Conservation (phyloP, 2,113 vertebrate genomes). For the Rallus limicola region DNA sequence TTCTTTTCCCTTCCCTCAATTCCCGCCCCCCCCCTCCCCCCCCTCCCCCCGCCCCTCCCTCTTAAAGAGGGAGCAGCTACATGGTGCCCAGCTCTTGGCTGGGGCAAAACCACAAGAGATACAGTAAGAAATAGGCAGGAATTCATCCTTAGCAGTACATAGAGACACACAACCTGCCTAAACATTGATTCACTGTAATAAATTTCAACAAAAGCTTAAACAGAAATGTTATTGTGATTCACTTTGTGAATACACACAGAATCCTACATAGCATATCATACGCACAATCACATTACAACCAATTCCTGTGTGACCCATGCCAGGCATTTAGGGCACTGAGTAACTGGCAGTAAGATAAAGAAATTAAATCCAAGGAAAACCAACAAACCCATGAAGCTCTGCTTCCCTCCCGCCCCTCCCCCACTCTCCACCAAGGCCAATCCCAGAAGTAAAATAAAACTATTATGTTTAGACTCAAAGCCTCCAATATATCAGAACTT, state of each 20-base stretch:
- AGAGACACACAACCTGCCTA: neutral
- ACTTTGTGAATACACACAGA: neutral
- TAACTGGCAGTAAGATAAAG: neutral
- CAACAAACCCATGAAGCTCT: neutral
- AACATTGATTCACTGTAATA: neutral
- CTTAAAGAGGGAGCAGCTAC: too few species aligned
- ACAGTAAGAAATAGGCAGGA: neutral
- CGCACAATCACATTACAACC: neutral
- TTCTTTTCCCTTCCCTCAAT: too few species aligned
- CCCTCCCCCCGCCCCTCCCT: too few species aligned
- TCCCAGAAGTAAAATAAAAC: slow-evolving; percentile 14
- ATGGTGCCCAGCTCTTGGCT: too few species aligned
- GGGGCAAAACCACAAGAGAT: too few species aligned
- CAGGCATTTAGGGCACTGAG: neutral
- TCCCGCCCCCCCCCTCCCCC: too few species aligned
- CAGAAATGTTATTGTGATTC: neutral
- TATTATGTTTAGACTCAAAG: slow-evolving; percentile 1
- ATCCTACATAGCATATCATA: neutral
- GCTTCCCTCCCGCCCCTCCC: fast-evolving
- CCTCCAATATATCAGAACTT: neutral
- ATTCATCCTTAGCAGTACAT: neutral
- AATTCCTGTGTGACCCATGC: neutral
- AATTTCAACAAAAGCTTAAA: neutral
- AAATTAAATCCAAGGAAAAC: neutral
- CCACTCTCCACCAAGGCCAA: neutral